Evolutionary conservation across 2,113 vertebrate species (phyloP), one percentile per base, ranked within the genome.

Genomic region (Sialia sialis): DNA sequence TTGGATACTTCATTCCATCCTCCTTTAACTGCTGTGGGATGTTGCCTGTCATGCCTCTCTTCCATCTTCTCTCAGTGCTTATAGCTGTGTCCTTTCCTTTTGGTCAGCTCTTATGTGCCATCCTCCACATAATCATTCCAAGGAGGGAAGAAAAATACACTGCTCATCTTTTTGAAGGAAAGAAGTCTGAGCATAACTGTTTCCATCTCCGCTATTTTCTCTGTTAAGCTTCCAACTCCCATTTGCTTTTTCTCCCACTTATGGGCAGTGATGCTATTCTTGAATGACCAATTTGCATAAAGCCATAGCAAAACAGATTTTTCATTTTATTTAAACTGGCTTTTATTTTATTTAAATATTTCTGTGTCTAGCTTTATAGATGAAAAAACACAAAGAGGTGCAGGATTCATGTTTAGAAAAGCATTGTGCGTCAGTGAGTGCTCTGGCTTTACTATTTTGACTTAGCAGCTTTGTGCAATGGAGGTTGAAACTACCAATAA

Each of bases 401-500:
- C 13, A 76, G 46, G 34, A 67, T 63, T 87, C 30, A 7, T 30
- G 51, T 76, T 93, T 84, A 41, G 4, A 69, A 67, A 74, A 32
- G 44, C 25, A 26, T 13, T 11, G 6, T 9, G 21, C 87, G 34
- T 67, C 87, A 72, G 58, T 39, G 46, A 87, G 77, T 66, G 78
- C 90, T 81, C 46, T 93, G 79, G 36, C 54, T 94, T 88, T 90
- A 74, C 16, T 11, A n/a, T 75, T 85, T 30, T 62, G 94, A 76
- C 79, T 88, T 94, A 81, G 86, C 87, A 96, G 43, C 67, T 90
- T 36, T 89, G 68, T 69, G 82, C 89, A 91, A 11, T 55, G 39
- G 81, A 87, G 90, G 72, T 83, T 94, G 77, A 87, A 96, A 78
- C 52, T 93, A 95, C 89, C 82, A 93, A 94, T 94, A 92, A 87